A percentile compares a stretch with the other conserved stretches of the same genome.
Conservation (phyloP, 2,888 invertebrate species). For the Zeuzera pyrina region DNA sequence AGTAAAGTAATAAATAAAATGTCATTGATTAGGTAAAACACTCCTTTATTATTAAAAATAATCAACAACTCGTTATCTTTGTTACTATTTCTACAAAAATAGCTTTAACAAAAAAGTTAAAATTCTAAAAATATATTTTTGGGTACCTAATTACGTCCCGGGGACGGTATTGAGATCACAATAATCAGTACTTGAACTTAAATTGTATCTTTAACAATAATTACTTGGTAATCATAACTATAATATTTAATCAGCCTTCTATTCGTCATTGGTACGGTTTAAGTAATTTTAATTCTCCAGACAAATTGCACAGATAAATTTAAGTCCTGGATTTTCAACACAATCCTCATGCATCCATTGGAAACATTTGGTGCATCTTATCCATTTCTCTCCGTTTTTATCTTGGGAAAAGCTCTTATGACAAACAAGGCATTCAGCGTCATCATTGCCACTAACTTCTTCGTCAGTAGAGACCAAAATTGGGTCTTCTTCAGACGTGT, state of each 20-base stretch:
- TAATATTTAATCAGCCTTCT: slow-evolving; percentile 8
- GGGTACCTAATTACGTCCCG: no score
- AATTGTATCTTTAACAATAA: no score
- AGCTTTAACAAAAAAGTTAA: no score
- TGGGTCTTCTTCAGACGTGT: slow-evolving; percentile 13
- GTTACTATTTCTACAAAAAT: no score
- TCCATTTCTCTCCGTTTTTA: slow-evolving; percentile 7
- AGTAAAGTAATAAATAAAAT: no score
- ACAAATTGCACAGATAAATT: no score
- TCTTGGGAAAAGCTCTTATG: slow-evolving; percentile 1
- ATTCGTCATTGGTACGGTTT: slow-evolving; percentile 2
- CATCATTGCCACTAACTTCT: slow-evolving; percentile 5
- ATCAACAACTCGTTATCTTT: no score
- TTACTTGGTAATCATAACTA: slow-evolving; percentile 1
- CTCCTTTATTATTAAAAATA: no score
- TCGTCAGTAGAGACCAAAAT: slow-evolving; percentile 12
- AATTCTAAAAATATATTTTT: no score
- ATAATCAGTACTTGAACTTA: no score
- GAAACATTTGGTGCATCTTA: slow-evolving; percentile 10
- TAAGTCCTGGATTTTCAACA: slow-evolving; percentile 8
- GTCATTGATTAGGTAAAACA: no score
- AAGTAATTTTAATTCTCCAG: slow-evolving; percentile 9
- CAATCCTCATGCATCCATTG: slow-evolving; percentile 10
- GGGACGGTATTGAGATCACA: no score
- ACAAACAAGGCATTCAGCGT: slow-evolving; percentile 3